Evolutionary conservation across 1,140 invertebrate genomes (phyloP).

Genomic region (Hyles vespertilio): DNA sequence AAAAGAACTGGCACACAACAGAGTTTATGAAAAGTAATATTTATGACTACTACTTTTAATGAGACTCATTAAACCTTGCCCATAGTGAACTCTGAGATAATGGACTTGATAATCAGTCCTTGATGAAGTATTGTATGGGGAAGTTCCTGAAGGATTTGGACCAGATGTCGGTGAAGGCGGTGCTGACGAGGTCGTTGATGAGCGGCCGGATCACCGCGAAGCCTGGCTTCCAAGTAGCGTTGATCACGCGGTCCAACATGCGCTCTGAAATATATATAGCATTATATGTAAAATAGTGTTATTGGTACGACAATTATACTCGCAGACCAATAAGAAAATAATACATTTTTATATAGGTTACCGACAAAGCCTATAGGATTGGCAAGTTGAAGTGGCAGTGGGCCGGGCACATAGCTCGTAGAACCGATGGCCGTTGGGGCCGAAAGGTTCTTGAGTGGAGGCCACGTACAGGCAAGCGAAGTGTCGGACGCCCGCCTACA

Average conservation of each 20-base stretch:
- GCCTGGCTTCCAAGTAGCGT: conserved; percentile 85
- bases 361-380: too few species aligned
- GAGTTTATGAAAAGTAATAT: too few species aligned
- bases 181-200: conserved; percentile 88
- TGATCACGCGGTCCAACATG: conserved; percentile 80
- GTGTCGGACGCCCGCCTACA: too few species aligned
- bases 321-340: not conserved
- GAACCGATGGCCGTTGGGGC: too few species aligned
- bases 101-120: conserved; percentile 31
- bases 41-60: too few species aligned
- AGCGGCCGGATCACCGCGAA: conserved; percentile 83
- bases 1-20: too few species aligned
- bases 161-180: conserved; percentile 88
- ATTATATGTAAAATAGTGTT: not conserved
- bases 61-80: too few species aligned
- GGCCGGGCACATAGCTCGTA: too few species aligned
- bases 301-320: not conserved
- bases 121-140: conserved; percentile 79
- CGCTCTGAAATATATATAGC: conserved; percentile 70
- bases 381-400: too few species aligned
- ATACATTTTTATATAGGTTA: too few species aligned
- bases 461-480: too few species aligned
- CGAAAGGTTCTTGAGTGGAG: too few species aligned
- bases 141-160: conserved; percentile 83
- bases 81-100: not conserved